These are phyloP conservation scores for Lottia gigantea DNA, from an alignment of 2,888 invertebrate species.

Conservation along the genomic window DNA sequence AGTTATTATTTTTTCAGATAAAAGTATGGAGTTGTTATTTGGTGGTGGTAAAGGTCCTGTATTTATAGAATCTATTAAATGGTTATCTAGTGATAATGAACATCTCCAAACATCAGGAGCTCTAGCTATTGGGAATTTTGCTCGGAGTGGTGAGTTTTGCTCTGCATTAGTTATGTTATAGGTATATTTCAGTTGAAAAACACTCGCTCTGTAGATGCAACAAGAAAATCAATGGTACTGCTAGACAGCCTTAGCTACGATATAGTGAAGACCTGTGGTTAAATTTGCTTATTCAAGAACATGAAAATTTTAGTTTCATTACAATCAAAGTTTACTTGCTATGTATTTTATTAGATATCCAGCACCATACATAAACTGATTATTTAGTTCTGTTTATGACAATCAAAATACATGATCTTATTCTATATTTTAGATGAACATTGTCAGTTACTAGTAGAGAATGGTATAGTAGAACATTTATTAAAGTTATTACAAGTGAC, in stretches of 20 bases:
- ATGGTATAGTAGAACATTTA: constrained; percentile 79
- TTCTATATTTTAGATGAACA: constrained; percentile 75
- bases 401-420: too few relatives aligned
- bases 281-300: too few relatives aligned
- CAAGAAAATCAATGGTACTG: too few relatives aligned
- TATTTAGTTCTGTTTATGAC: too few relatives aligned
- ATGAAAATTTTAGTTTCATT: background rate
- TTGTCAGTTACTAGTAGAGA: constrained; percentile 84
- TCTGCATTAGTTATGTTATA: too few relatives aligned
- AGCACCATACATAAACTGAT: too few relatives aligned
- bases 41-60: constrained; percentile 79
- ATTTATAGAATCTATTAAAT: constrained; percentile 79
- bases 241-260: too few relatives aligned
- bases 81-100: constrained; percentile 77
- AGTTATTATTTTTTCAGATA: constrained; percentile 74
- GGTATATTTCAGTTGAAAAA: too few relatives aligned
- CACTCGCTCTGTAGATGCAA: too few relatives aligned
- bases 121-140: constrained; percentile 89
- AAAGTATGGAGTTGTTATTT: constrained; percentile 88
- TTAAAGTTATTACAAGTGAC: constrained; percentile 69
- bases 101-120: constrained; percentile 86
- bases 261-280: too few relatives aligned
- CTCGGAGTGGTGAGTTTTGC: constrained; percentile 76
- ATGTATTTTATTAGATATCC: background rate
- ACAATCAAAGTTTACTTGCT: background rate